Conservation (phyloP, 2,888 invertebrate species). For the Cecidostiba fungosa region DNA sequence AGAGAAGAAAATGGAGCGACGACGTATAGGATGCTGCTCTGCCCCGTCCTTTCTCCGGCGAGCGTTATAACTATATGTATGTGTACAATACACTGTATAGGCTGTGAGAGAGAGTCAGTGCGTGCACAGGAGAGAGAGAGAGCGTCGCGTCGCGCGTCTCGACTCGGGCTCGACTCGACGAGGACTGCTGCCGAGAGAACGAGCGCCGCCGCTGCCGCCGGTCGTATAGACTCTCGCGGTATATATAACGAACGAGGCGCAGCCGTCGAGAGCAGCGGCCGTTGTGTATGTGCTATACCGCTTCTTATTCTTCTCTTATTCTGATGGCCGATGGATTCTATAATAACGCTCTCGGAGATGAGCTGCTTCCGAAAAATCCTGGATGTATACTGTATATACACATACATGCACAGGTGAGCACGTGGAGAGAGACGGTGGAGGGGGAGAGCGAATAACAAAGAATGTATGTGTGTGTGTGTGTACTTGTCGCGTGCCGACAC, state of each 20-base stretch:
- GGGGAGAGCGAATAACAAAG: constrained; percentile 5
- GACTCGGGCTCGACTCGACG: constrained; percentile 51
- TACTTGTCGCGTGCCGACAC: constrained; percentile 6
- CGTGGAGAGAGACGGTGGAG: neutral
- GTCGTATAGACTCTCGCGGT: neutral
- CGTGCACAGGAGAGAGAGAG: constrained; percentile 1
- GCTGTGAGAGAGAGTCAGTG: neutral
- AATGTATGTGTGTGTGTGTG: neutral
- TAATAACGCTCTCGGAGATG: neutral
- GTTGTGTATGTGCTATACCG: neutral
- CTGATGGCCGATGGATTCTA: neutral
- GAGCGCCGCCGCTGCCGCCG: neutral
- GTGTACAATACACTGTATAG: neutral
- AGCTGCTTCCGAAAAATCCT: neutral
- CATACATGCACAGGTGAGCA: neutral
- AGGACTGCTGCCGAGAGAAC: constrained; percentile 47
- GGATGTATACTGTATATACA: neutral
- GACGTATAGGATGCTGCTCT: constrained; percentile 8
- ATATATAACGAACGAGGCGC: constrained; percentile 12
- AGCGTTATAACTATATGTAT: neutral
- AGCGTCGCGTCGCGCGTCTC: constrained; percentile 9
- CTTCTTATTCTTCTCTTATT: neutral
- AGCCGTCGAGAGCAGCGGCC: constrained; percentile 1
- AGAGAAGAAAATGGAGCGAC: constrained; percentile 19
- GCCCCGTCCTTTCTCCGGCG: constrained; percentile 40